These are phyloP conservation scores for Dipodomys merriami DNA, from an alignment of 2,113 vertebrate genomes.

Conservation along the genomic window DNA sequence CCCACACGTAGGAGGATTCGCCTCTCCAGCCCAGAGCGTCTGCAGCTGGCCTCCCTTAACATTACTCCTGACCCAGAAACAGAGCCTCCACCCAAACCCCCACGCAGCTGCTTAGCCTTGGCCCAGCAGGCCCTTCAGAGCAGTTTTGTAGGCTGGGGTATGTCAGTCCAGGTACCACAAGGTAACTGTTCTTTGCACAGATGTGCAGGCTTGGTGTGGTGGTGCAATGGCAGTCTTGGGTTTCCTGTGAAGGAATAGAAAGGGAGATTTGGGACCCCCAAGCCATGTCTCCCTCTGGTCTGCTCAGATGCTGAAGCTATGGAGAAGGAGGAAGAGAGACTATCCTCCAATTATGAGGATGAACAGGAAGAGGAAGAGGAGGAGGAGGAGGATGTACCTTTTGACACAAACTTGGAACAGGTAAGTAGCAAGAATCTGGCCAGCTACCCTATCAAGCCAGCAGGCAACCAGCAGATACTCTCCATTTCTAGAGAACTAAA, in stretches of 20 bases:
- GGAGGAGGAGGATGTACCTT: slow-evolving; percentile 68
- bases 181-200: slow-evolving; percentile 14
- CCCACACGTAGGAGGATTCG: slow-evolving; percentile 70
- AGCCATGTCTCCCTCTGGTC: not conserved
- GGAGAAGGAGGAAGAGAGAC: slow-evolving; percentile 5
- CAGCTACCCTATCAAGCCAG: not conserved
- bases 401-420: slow-evolving; percentile 59
- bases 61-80: slow-evolving; percentile 85
- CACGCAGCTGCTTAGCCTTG: slow-evolving; percentile 49
- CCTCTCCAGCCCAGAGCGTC: slow-evolving; percentile 86
- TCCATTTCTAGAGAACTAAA: not conserved
- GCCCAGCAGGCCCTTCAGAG: slow-evolving; percentile 70
- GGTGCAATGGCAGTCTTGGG: not conserved
- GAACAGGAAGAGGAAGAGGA: slow-evolving; percentile 85
- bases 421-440: slow-evolving; percentile 67
- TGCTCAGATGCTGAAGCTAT: slow-evolving; percentile 22
- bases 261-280: slow-evolving; percentile 48
- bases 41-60: slow-evolving; percentile 88
- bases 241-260: slow-evolving; percentile 1
- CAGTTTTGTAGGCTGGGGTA: slow-evolving; percentile 76
- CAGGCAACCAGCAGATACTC: not conserved
- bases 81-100: slow-evolving; percentile 51
- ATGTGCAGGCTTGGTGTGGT: not conserved
- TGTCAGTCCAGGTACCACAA: slow-evolving; percentile 10
- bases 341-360: slow-evolving; percentile 78